Base-by-base conservation (phyloP, 2,113 vertebrate genomes). In the Apteryx owenii region DNA sequence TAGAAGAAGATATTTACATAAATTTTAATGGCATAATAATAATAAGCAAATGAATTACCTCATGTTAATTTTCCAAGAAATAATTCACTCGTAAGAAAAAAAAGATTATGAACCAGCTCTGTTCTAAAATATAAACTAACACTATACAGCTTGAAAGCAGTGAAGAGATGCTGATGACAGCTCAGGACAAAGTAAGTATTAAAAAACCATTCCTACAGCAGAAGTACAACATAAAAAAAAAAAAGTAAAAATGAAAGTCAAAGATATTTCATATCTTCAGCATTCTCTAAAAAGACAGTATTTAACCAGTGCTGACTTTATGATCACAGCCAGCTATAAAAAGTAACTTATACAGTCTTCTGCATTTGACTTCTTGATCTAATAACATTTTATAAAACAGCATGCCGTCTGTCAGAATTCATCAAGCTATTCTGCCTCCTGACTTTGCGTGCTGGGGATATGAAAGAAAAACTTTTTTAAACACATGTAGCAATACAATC, bases 1-100 rank as follows among this genome's bases (percentile, higher is more conserved):
- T 64, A 96, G 80, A 94, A 93, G 97, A 88, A 95, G 10, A 96
- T 81, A 96, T 95, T 97, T 89, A 96, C 83, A 94, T 40, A 26
- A 60, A 64, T 76, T 88, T 89, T 81, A 93, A 81, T 25, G 81
- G 36, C 60, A 3, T 60, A 81, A 38, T 28, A 94, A 60, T 70
- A 83, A 78, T 70, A 89, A 77, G 40, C 7, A 92, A 84, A 76
- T 87, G 0, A 76, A 94, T 80, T 89, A 77, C 44, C 60, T 95
- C 26, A 28, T 9, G 16, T 61, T 81, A 82, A 11, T 79, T 13
- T 40, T 71, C 6, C 64, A 71, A 75, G 61, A 38, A 95, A 96
- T 29, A 83, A 79, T 5, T 56, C 31, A 28, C 3, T 75, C 1
- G 0, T 21, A 46, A 66, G 33, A 40, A 81, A 94, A 58, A 75